Evolutionary conservation across 2,113 vertebrate genomes (phyloP).

Genomic region (Passerina amoena): DNA sequence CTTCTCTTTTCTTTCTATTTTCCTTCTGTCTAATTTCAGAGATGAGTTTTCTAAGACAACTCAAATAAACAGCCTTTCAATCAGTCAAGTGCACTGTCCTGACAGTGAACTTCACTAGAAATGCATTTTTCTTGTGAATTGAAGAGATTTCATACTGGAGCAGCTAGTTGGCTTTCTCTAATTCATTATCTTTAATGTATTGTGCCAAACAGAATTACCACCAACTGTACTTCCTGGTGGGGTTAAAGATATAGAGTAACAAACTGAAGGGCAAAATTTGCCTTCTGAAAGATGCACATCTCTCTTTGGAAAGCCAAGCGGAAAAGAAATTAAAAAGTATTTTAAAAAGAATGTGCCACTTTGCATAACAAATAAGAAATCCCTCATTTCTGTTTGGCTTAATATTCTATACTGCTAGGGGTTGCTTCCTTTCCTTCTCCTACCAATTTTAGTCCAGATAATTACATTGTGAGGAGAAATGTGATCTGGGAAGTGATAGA

Average conservation of each 20-base stretch:
- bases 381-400: background rate
- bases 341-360: background rate
- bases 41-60: constrained; percentile 56
- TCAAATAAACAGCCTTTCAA: constrained; percentile 62
- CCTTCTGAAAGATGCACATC: background rate
- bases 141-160: constrained; percentile 19
- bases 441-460: background rate
- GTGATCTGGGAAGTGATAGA: background rate
- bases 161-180: background rate
- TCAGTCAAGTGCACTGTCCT: constrained; percentile 50
- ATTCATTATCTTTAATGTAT: constrained; percentile 40
- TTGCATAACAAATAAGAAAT: constrained; percentile 17
- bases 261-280: constrained; percentile 29
- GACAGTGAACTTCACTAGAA: constrained; percentile 45
- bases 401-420: background rate
- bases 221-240: background rate
- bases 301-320: background rate
- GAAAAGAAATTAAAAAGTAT: constrained; percentile 19
- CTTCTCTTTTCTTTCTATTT: constrained; percentile 45
- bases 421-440: background rate
- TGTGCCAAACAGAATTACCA: constrained; percentile 34
- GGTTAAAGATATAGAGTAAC: background rate
- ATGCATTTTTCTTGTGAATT: constrained; percentile 2
- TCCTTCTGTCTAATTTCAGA: constrained; percentile 60
- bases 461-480: background rate